Evolutionary conservation across 2,113 vertebrate genomes (phyloP), one percentile per base, ranked within the genome.

Genomic region (Manacus vitellinus): DNA sequence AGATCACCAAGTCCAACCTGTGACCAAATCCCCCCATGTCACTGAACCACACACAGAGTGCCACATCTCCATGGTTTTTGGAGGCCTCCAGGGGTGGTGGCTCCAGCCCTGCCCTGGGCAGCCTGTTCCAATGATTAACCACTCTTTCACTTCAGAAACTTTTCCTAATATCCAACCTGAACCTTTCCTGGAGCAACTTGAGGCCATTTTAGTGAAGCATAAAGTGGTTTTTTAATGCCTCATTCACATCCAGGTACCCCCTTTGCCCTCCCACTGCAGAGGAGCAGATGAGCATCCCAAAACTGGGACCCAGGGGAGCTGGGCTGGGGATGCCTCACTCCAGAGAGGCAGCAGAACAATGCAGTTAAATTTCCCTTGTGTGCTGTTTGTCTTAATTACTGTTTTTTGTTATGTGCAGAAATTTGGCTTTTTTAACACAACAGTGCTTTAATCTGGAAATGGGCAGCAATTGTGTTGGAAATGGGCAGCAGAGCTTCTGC

Each of bases 381-480:
- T 75, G 56, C 51, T 71, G 51, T 89, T 89, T 14, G 2, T 87
- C 72, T 94, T 79, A 92, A 95, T 92, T 94, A 95, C 67, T 83
- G 72, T 2, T 61, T 71, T 75, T 51, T 1, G 0, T 75, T 62
- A 27, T 51, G 52, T 31, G 27, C 62, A 87, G 89, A 78, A 83
- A 84, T 66, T 61, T 3, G 35, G 12, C 37, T 61, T 89, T 88
- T 92, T 75, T 47, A 87, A n/a, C 56, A 41, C 66, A 55, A 33
- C 28, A 54, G 25, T 30, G 44, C n/a, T 85, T 92, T 59, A 59
- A 56, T 35, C 44, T 66, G 15, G 55, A 61, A 75, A 70, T 28
- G 17, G 72, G 58, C 91, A 55, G 18, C 9, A 3, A 23, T 58
- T 58, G 56, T 58, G 56, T 58, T n/a, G 6, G 21, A n/a, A 58